Percentiles rank a stretch among this genome's conserved stretches.
These are phyloP conservation scores for Channa argus DNA, from an alignment of 2,113 vertebrate genomes.

Conservation along the genomic window DNA sequence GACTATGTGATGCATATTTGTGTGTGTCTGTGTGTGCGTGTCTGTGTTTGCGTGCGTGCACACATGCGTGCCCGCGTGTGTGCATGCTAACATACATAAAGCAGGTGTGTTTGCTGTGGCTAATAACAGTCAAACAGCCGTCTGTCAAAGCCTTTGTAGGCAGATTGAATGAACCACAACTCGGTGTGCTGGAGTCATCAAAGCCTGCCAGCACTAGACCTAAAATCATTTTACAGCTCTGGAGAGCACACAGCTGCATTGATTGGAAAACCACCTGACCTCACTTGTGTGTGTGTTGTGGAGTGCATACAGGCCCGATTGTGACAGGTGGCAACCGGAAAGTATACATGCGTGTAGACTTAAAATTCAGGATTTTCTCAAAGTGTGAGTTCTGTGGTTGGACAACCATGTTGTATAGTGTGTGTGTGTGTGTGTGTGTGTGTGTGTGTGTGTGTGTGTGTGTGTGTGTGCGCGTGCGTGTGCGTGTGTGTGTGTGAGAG, in stretches of 20 bases:
- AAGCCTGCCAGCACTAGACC: conserved; percentile 54
- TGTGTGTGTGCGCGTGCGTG: background rate
- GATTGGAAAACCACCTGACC: conserved; percentile 73
- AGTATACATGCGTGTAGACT: conserved; percentile 20
- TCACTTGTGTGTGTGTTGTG: conserved; percentile 10
- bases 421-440: conserved; percentile 1
- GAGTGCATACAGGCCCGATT: background rate
- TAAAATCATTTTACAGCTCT: conserved; percentile 70
- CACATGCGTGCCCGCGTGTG: conserved; percentile 11
- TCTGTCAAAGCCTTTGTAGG: conserved; percentile 60
- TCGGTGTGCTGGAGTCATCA: conserved; percentile 72
- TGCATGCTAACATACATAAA: conserved; percentile 28
- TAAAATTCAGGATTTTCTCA: conserved; percentile 11
- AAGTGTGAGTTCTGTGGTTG: too few relatives aligned
- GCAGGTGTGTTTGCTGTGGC: conserved; percentile 58
- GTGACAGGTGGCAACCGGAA: conserved; percentile 63
- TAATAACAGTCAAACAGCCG: conserved; percentile 44
- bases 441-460: background rate
- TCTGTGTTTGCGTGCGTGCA: conserved; percentile 4
- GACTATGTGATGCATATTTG: conserved; percentile 19
- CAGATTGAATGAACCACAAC: conserved; percentile 66
- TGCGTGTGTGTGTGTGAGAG: conserved; percentile 5
- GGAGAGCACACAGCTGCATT: conserved; percentile 58
- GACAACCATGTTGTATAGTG: too few relatives aligned
- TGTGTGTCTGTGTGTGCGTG: conserved; percentile 16